Evolutionary conservation across 2,888 invertebrate species (phyloP), one percentile per base, ranked within the genome.

Genomic region (Nomada fabriciana): DNA sequence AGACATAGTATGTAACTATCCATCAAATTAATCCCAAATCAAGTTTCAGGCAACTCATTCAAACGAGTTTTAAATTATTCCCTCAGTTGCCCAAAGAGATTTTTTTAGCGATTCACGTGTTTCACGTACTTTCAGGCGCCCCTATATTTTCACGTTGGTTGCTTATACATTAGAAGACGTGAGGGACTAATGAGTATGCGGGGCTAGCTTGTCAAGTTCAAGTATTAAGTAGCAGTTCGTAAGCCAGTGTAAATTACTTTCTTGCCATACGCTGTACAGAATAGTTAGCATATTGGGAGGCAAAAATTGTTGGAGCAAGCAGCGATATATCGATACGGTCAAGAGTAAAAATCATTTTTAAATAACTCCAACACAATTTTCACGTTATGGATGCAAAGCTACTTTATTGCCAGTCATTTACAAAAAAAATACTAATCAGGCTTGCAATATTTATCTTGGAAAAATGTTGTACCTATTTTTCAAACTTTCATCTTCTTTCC

Each of bases 151-250:
- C 53, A 5, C n/a, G 43, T 50, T 29, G 50, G 20, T 55, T 55
- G 55, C 36, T 50, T 50, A 61, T 53, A 42, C 55, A 42, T 50
- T 23, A 25, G 25, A 55, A 20, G 15, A 13, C 47, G 36, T 13
- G 7, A 23, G 29, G n/a, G 50, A 50, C 36, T 53, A 61, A 74
- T 68, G 23, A 25, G 61, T 60, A 67, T 61, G 47, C 73, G 9
- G 43, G 36, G n/a, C 36, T n/a, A 11, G 43, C 29, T n/a, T 61
- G 36, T 68, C 67, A 67, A 78, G 78, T 74, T 78, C 74, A 68
- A 78, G 78, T 50, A 50, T 47, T 74, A 68, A 23, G 55, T 63
- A 78, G 55, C 29, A 78, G 55, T 55, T 61, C 43, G 10, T n/a
- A 64, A 13, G 10, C 10, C 5, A n/a, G 23, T 53, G 71, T 53